Evolutionary conservation across 1,140 invertebrate species (phyloP).

Genomic region (Polypedilum vanderplanki): DNA sequence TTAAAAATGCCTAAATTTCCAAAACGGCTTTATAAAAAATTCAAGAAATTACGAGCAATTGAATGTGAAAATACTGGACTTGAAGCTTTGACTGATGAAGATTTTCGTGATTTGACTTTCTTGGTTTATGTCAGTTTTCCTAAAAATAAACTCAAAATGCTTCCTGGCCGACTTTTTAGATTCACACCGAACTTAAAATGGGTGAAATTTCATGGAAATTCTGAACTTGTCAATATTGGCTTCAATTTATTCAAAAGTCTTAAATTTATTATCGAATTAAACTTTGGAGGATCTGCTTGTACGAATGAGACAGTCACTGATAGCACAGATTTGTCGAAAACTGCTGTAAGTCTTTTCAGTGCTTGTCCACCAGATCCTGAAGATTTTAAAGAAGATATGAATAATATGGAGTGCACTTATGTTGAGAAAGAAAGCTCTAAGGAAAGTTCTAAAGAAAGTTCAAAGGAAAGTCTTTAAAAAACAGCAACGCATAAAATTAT

Average conservation of each 20-base stretch:
- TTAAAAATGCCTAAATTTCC: not conserved
- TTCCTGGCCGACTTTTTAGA: not conserved
- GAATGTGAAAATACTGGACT: not conserved
- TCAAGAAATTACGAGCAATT: not conserved
- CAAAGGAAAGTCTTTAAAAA: no score
- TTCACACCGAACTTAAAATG: not conserved
- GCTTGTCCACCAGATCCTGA: not conserved
- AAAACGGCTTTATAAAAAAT: not conserved
- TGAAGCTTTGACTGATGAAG: not conserved
- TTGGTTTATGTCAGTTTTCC: not conserved
- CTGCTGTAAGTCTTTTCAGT: not conserved
- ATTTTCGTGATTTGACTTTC: not conserved
- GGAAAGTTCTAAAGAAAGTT: no score
- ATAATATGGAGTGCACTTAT: not conserved
- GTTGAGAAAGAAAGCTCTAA: no score
- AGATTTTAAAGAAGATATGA: not conserved
- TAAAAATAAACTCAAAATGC: not conserved
- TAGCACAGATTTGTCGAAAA: not conserved
- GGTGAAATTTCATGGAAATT: not conserved
- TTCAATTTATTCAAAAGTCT: not conserved
- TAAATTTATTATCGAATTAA: not conserved
- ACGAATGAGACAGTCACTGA: not conserved
- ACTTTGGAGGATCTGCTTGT: not conserved
- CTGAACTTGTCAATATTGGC: not conserved
- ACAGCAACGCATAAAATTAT: no score